Conservation (phyloP, 1,140 invertebrate genomes). For the Samia ricini region DNA sequence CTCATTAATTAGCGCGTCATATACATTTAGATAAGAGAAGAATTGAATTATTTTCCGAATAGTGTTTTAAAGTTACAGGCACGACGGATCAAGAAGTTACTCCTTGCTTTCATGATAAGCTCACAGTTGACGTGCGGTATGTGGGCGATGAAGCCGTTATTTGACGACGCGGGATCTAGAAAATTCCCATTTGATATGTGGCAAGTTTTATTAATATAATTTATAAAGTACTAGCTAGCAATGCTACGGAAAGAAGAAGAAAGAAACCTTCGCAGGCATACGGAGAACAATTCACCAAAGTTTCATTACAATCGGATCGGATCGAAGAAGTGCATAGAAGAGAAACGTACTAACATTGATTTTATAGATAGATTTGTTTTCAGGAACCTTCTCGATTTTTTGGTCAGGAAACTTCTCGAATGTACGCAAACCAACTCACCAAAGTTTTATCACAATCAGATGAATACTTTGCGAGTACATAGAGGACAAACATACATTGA, state of each 20-base stretch:
- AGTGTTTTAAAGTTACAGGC: constrained; percentile 54
- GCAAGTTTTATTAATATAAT: constrained; percentile 27
- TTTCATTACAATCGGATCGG: too few species aligned
- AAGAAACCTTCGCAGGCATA: neutral
- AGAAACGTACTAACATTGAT: too few species aligned
- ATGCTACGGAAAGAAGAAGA: too few species aligned
- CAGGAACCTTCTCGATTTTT: too few species aligned
- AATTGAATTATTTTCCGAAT: neutral
- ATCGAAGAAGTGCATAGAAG: neutral
- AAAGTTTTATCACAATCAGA: too few species aligned
- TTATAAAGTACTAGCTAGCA: too few species aligned
- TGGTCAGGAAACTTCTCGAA: too few species aligned
- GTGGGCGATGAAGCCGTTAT: constrained; percentile 59
- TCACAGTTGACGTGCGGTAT: constrained; percentile 55
- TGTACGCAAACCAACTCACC: too few species aligned
- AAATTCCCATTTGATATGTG: constrained; percentile 71
- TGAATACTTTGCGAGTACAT: too few species aligned
- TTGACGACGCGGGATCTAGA: constrained; percentile 48
- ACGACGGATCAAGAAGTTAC: constrained; percentile 47
- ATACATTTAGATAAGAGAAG: neutral
- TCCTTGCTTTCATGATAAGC: constrained; percentile 60
- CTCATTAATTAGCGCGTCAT: neutral
- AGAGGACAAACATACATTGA: too few species aligned
- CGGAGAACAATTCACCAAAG: too few species aligned
- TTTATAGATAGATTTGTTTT: too few species aligned